Evolutionary conservation across 2,888 invertebrate genomes (phyloP), one percentile per base, ranked within the genome.

Genomic region (Brachyopa scutellaris): DNA sequence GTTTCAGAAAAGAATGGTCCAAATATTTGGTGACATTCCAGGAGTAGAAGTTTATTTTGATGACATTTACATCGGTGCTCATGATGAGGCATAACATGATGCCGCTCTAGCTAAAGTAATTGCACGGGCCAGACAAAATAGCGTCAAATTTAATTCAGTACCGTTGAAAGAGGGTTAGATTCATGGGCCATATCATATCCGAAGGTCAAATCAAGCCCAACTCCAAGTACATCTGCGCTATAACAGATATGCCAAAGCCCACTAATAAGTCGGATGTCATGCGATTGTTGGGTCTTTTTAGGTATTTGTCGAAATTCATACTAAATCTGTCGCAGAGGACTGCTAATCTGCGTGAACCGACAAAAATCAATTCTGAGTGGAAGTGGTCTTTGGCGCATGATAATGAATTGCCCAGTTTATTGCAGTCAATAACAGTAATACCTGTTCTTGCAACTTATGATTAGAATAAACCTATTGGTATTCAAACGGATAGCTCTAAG

Each of bases 41-140:
- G 85, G 86, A 9, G 85, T 87, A 9, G 64, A 85, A 8, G 66
- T 87, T 0, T 87, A 87, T 74, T 86, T 87, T 42, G 87, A 88
- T 84, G 87, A 88, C 74, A 59, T 88, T 21, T 70, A 86, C 5
- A 85, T 88, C 17, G 70, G 73, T 61, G 87, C 67, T 6, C n/a
- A 51, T 26, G 61, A 15, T 62, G 42, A 67, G 33, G 64, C 59
- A 26, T 84, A 69, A 73, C 84, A 85, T 84, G 78, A 84, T 83
- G 7, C 67, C 36, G 80, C 33, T 9, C n/a, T 83, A n/a, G 2
- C 11, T 4, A 36, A 11, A n/a, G 77, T 82, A 5, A 26, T 26
- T 5, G 6, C 3, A 5, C 26, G 26, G 3, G 26, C 26, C 3
- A 3, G 26, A 26, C 8, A 21, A 15, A 19, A 73, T 31, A 23